A percentile compares a stretch with the other conserved stretches of the same genome.
These are phyloP conservation scores for Sinosuthora webbiana DNA, from an alignment of 2,113 vertebrate genomes.

Conservation along the genomic window DNA sequence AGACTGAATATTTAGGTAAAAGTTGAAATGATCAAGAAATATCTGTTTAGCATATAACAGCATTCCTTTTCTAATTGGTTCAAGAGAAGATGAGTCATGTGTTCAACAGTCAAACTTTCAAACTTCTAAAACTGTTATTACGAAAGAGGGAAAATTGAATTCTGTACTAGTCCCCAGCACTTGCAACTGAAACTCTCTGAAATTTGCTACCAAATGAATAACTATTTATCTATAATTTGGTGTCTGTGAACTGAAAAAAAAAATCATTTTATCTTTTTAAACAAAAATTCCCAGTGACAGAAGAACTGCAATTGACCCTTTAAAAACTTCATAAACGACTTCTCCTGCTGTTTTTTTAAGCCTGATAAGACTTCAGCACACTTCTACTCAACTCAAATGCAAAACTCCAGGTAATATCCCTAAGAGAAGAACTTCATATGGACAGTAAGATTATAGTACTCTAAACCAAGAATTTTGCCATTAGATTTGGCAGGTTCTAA, in stretches of 20 bases:
- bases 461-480: background rate
- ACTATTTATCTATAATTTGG: background rate
- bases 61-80: background rate
- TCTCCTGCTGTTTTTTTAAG: background rate
- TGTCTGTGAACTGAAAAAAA: background rate
- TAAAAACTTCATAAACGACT: background rate
- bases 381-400: background rate
- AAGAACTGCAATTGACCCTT: background rate
- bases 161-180: fast-evolving
- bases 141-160: background rate
- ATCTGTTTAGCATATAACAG: background rate
- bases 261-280: background rate
- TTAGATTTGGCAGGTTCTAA: background rate
- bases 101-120: background rate
- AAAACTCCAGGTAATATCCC: background rate
- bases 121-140: background rate
- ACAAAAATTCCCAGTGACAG: background rate
- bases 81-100: background rate
- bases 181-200: background rate
- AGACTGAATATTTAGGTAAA: background rate
- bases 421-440: background rate
- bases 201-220: background rate
- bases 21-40: background rate
- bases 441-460: background rate
- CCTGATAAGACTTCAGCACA: background rate